Conservation (phyloP, 2,113 vertebrate genomes). For the Callipepla californica region DNA sequence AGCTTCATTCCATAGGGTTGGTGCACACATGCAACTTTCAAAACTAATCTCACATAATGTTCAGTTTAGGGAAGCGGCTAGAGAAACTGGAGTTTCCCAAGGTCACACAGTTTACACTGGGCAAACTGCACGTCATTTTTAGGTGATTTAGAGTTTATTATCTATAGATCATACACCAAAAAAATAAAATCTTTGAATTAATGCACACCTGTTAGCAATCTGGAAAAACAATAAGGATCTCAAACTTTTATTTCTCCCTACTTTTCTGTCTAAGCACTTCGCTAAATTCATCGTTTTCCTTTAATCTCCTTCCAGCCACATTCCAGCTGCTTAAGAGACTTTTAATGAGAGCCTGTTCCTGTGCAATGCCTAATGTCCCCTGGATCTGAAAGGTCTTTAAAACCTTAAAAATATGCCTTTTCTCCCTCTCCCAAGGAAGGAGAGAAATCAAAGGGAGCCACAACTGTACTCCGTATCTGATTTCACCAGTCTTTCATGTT, state of each 20-base stretch:
- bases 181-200: slow-evolving; percentile 54
- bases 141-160: slow-evolving; percentile 46
- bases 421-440: slow-evolving; percentile 31
- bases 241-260: slow-evolving; percentile 57
- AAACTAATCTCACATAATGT: background rate
- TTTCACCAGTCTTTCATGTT: slow-evolving; percentile 63
- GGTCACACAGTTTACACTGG: background rate
- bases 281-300: slow-evolving; percentile 66
- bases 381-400: slow-evolving; percentile 62
- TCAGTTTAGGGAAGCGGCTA: accelerated
- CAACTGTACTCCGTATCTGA: slow-evolving; percentile 50
- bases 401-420: slow-evolving; percentile 26
- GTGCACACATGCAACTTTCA: background rate
- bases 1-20: background rate
- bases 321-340: slow-evolving; percentile 72
- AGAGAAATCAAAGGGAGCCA: slow-evolving; percentile 54
- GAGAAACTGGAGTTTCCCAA: background rate
- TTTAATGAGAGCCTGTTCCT: slow-evolving; percentile 70
- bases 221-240: slow-evolving; percentile 65
- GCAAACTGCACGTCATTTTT: background rate
- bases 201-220: slow-evolving; percentile 65
- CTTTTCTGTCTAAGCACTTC: slow-evolving; percentile 55
- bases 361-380: slow-evolving; percentile 51
- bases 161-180: slow-evolving; percentile 43
- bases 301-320: slow-evolving; percentile 75